A percentile compares a stretch with the other conserved stretches of the same genome.
Evolutionary conservation across 2,797 vertebrate genomes (phyloP).

Genomic region (Clarias platycephalus): DNA sequence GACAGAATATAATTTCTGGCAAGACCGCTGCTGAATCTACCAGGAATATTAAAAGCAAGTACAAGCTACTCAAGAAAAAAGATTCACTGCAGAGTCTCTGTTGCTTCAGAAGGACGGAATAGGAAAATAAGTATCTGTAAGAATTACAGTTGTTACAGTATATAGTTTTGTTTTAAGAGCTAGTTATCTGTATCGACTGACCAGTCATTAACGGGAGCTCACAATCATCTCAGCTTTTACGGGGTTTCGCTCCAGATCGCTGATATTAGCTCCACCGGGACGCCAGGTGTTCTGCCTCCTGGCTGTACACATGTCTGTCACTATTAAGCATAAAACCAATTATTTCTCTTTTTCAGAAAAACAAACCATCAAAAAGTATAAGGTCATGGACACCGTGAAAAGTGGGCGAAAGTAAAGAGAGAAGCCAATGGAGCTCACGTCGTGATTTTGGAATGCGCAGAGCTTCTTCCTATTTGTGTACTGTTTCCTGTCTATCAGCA

Average conservation of each 20-base stretch:
- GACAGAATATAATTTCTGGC: neutral
- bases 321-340: conserved; percentile 7
- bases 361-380: neutral
- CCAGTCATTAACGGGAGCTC: neutral
- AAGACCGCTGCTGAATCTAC: conserved; percentile 2
- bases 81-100: neutral
- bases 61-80: neutral
- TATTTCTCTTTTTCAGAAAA: neutral
- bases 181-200: conserved; percentile 9
- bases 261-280: conserved; percentile 3
- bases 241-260: neutral
- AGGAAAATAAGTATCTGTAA: neutral
- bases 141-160: neutral
- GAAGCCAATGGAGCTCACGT: neutral
- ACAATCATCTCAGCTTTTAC: neutral
- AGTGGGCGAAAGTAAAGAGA: neutral
- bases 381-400: neutral
- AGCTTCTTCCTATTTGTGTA: neutral
- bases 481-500: conserved; percentile 30
- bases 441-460: neutral
- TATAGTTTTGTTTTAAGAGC: neutral
- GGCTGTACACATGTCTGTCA: neutral
- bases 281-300: conserved; percentile 25
- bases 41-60: neutral
- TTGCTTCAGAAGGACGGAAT: neutral